Evolutionary conservation across 1,140 invertebrate genomes (phyloP).

Genomic region (Scaptomyza graminum): DNA sequence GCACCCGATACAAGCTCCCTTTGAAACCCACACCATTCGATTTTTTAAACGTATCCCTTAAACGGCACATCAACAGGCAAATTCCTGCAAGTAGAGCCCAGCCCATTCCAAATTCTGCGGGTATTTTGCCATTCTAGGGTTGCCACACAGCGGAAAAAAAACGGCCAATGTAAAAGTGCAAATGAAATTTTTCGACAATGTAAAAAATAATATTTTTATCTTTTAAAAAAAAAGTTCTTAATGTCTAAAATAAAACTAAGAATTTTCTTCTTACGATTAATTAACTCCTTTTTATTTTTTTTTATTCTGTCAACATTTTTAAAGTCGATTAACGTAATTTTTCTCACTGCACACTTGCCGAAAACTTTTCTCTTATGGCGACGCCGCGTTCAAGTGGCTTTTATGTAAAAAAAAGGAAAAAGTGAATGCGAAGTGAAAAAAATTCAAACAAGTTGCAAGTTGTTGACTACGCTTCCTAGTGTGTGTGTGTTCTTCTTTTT

Average conservation of each 20-base stretch:
- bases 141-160: not conserved
- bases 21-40: too few species aligned
- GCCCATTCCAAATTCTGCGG: conserved; percentile 4
- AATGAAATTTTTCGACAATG: too few species aligned
- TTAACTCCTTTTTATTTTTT: too few species aligned
- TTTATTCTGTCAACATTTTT: too few species aligned
- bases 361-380: not conserved
- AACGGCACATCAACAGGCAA: conserved; percentile 38
- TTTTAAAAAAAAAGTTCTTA: too few species aligned
- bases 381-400: conserved; percentile 42
- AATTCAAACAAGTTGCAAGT: conserved; percentile 41
- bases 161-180: too few species aligned
- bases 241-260: too few species aligned
- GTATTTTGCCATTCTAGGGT: not conserved
- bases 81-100: conserved; percentile 9
- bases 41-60: not conserved
- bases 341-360: not conserved
- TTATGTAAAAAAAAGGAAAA: not conserved
- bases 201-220: too few species aligned
- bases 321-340: not conserved
- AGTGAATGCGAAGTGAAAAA: conserved; percentile 7
- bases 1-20: not conserved
- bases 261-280: too few species aligned
- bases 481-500: not conserved
- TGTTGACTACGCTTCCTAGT: conserved; percentile 40